Evolutionary conservation across 1,140 invertebrate species (phyloP), one percentile per base, ranked within the genome.

Genomic region (Eueides isabella): DNA sequence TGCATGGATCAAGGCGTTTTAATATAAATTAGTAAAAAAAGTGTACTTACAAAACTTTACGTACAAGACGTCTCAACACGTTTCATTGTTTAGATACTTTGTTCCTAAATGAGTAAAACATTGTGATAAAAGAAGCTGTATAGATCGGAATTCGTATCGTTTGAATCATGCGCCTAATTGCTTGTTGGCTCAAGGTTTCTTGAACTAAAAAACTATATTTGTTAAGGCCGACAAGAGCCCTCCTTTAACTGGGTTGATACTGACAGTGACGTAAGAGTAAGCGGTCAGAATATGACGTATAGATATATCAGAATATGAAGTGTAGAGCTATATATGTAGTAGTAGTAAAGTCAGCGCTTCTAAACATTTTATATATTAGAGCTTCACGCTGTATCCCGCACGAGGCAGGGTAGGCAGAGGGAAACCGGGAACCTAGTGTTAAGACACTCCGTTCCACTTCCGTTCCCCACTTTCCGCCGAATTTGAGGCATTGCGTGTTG

Each of bases 11-110:
- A 63, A 30, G 61, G 29, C 28, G n/a, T 63, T 63, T 30, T 30
- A 23, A 63, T 23, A 30, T 30, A 30, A 78, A 75, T 48, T 48
- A 7, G 48, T 55, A 80, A 71, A 79, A n/a, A 86, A 86, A 74
- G 69, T 74, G 64, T 87, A 91, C 89, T 91, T 85, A 91, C 89
- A 84, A 86, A 90, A 83, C 74, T 82, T 85, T 77, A 72, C 33
- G 33, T 72, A 74, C 63, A 78, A 66, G 41, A 33, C 31, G 48
- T 55, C 48, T 63, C 23, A 55, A 26, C 61, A 31, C 30, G 5
- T 31, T 61, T 61, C 33, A 55, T 69, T 26, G 66, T 61, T 66
- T 67, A 44, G 31, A 35, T 61, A 61, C 48, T 71, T 71, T 71
- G 44, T 69, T 61, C 19, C 26, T 70, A 33, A 62, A 31, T 70